Conservation (phyloP, 2,113 vertebrate genomes). For the Melanerpes aurifrons region DNA sequence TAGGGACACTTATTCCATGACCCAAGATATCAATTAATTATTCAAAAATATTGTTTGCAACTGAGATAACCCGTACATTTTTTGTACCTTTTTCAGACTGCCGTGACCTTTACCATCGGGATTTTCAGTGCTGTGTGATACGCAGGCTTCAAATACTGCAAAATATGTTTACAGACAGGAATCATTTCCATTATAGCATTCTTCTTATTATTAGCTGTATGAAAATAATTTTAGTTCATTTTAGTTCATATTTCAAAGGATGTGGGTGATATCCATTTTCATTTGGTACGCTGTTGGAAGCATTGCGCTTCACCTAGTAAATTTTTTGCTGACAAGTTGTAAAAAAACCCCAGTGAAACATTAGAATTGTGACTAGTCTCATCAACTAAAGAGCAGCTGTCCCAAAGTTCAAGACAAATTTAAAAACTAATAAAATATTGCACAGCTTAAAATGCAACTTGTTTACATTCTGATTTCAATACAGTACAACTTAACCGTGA, state of each 20-base stretch:
- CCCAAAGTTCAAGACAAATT: constrained; percentile 62
- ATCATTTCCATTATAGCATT: constrained; percentile 6
- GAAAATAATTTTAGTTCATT: neutral
- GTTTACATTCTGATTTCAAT: constrained; percentile 66
- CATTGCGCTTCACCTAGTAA: neutral
- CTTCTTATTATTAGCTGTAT: neutral
- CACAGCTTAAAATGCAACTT: constrained; percentile 62
- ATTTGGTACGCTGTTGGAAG: neutral
- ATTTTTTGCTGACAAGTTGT: neutral
- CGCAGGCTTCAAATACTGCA: neutral
- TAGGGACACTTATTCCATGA: neutral
- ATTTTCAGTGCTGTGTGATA: constrained; percentile 9
- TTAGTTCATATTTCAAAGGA: constrained; percentile 24
- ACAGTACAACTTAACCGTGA: constrained; percentile 26
- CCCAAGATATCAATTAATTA: neutral
- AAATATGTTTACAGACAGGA: neutral
- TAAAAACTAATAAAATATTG: constrained; percentile 64
- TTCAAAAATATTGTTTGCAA: neutral
- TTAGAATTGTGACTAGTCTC: constrained; percentile 43
- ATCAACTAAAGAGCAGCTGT: constrained; percentile 66
- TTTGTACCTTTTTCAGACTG: neutral
- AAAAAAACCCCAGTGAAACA: constrained; percentile 17
- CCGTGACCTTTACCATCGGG: neutral
- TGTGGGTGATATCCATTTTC: neutral
- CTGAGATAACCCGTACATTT: neutral